phyloP scores from a whole-genome alignment of 2,113 vertebrate species.

The Zosterops hypoxanthus region DNA sequence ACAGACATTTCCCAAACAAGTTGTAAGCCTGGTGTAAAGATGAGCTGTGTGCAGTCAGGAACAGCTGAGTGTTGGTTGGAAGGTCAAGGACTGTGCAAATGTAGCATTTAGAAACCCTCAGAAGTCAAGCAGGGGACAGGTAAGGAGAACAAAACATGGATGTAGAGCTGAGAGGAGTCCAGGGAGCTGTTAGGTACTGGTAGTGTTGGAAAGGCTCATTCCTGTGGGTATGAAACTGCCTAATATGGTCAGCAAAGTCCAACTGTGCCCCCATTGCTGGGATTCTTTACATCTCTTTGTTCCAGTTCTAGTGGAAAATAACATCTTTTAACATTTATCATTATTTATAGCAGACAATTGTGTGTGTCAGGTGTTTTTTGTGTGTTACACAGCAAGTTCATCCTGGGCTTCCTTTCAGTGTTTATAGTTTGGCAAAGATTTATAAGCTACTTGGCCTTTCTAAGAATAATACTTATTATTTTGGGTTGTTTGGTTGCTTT shows the following conservation, averaged over 20 bases:
- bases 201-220: neutral
- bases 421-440: neutral
- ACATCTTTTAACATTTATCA: neutral
- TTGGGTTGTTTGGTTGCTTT: neutral
- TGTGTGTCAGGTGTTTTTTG: neutral
- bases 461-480: neutral
- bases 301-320: neutral
- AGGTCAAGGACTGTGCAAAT: neutral
- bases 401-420: neutral
- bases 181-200: neutral
- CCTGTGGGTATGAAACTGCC: neutral
- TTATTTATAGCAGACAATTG: neutral
- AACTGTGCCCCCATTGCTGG: neutral
- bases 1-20: neutral
- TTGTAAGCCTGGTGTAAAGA: neutral
- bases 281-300: neutral
- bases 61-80: neutral
- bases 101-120: neutral
- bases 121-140: neutral
- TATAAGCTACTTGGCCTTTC: neutral
- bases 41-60: neutral
- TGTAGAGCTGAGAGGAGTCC: neutral
- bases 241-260: neutral
- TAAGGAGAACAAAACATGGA: neutral
- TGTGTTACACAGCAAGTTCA: neutral